These are phyloP conservation scores for Enteromius paludinosus DNA, from an alignment of 2,797 vertebrate species.

Conservation along the genomic window DNA sequence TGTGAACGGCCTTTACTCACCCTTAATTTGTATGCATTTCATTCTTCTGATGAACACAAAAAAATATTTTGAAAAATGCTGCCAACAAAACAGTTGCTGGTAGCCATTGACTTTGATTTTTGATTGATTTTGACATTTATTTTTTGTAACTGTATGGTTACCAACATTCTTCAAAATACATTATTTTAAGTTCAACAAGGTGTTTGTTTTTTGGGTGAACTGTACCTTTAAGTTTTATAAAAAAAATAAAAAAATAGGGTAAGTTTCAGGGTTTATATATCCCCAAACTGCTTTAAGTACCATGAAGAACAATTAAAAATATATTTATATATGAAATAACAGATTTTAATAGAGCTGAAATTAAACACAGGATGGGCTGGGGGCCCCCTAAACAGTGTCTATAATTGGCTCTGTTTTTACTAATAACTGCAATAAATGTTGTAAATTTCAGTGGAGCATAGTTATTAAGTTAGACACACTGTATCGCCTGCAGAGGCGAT, in stretches of 20 bases:
- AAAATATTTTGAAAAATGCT: background rate
- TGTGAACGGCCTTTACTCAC: background rate
- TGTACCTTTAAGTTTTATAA: background rate
- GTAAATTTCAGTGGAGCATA: background rate
- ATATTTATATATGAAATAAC: background rate
- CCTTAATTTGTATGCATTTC: background rate
- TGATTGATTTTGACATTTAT: too few relatives aligned
- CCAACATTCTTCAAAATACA: background rate
- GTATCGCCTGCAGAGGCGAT: background rate
- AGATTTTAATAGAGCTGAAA: background rate
- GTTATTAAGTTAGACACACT: constrained; percentile 20
- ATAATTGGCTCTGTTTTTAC: constrained; percentile 3
- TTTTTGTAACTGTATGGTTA: too few relatives aligned
- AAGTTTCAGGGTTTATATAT: background rate
- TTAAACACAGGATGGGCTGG: background rate
- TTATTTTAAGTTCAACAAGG: background rate
- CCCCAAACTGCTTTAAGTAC: background rate
- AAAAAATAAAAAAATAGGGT: background rate
- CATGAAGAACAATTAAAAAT: background rate
- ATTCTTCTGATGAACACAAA: background rate
- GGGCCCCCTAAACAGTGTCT: background rate
- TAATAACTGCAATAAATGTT: background rate
- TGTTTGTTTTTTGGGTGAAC: background rate
- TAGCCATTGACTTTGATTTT: background rate
- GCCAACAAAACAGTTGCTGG: too few relatives aligned